A percentile compares a stretch with the other conserved stretches of the same genome.
Conservation (phyloP, 1,140 invertebrate genomes). For the Drosophila pruinosa region DNA sequence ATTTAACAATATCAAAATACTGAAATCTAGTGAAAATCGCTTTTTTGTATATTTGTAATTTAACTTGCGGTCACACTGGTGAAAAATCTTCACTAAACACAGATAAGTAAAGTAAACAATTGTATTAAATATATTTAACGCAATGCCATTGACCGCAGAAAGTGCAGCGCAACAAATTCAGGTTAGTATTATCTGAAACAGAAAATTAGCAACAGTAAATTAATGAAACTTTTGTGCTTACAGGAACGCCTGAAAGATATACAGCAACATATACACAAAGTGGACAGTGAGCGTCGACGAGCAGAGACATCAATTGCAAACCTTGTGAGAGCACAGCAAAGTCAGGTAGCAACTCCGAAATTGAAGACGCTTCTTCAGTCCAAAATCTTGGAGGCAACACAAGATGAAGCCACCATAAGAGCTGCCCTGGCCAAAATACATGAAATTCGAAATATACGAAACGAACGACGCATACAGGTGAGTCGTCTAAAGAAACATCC, state of each 20-base stretch:
- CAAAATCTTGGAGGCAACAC: conserved; percentile 87
- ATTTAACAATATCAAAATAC: too few relatives aligned
- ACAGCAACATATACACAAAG: conserved; percentile 89
- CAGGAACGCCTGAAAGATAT: conserved; percentile 91
- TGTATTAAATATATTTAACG: background rate
- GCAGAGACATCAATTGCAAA: conserved; percentile 91
- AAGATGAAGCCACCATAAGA: conserved; percentile 92
- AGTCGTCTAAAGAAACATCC: background rate
- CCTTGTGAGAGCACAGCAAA: conserved; percentile 91
- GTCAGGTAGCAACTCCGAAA: conserved; percentile 88
- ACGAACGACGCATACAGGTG: conserved; percentile 92
- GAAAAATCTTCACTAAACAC: background rate
- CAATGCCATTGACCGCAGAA: conserved; percentile 90
- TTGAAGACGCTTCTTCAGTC: conserved; percentile 89
- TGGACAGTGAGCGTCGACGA: conserved; percentile 90
- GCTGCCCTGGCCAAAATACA: conserved; percentile 93
- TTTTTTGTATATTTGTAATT: background rate
- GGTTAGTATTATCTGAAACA: conserved; percentile 18
- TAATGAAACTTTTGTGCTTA: background rate
- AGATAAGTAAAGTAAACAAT: background rate
- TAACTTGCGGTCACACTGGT: background rate
- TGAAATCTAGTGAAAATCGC: background rate
- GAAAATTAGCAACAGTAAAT: background rate
- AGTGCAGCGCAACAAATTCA: conserved; percentile 87
- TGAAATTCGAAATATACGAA: conserved; percentile 94